These are phyloP conservation scores for Prosapia bicincta DNA, from an alignment of 2,888 invertebrate species.

Conservation along the genomic window DNA sequence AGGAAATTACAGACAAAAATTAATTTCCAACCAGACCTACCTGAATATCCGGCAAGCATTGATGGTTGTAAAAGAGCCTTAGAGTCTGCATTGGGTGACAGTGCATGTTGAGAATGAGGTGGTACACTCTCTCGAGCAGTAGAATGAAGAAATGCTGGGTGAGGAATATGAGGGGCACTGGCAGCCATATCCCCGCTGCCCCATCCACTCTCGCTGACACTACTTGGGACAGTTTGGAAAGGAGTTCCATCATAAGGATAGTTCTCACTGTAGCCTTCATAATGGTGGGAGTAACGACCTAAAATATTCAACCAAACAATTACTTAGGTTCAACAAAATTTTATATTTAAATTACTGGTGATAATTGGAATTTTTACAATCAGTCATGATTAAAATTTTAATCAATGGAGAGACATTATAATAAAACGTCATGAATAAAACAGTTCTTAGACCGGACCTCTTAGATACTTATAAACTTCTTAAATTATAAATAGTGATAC, in stretches of 20 bases:
- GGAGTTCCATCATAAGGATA: slow-evolving; percentile 61
- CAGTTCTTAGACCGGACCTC: no score
- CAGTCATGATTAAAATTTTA: no score
- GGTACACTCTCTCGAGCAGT: slow-evolving; percentile 45
- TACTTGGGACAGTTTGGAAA: slow-evolving; percentile 70
- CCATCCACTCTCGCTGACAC: slow-evolving; percentile 32
- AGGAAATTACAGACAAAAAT: no score
- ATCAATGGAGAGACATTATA: no score
- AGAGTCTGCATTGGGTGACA: slow-evolving; percentile 51
- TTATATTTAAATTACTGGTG: no score
- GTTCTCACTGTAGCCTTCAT: slow-evolving; percentile 53
- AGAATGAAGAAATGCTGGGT: slow-evolving; percentile 45
- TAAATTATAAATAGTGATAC: no score
- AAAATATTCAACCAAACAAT: no score
- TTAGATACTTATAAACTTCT: no score
- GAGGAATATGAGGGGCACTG: slow-evolving; percentile 37
- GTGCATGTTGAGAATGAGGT: slow-evolving; percentile 54
- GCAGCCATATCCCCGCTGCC: slow-evolving; percentile 33
- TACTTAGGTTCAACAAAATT: no score
- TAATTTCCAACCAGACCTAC: slow-evolving; percentile 36
- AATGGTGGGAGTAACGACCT: slow-evolving; percentile 47
- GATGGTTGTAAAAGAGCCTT: slow-evolving; percentile 57
- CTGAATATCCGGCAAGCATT: slow-evolving; percentile 53
- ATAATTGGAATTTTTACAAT: no score
- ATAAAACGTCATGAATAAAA: background rate